Percentiles rank a stretch among this genome's conserved stretches.
These are phyloP conservation scores for Stictocephala bisonia DNA, from an alignment of 2,888 invertebrate species.

Conservation along the genomic window DNA sequence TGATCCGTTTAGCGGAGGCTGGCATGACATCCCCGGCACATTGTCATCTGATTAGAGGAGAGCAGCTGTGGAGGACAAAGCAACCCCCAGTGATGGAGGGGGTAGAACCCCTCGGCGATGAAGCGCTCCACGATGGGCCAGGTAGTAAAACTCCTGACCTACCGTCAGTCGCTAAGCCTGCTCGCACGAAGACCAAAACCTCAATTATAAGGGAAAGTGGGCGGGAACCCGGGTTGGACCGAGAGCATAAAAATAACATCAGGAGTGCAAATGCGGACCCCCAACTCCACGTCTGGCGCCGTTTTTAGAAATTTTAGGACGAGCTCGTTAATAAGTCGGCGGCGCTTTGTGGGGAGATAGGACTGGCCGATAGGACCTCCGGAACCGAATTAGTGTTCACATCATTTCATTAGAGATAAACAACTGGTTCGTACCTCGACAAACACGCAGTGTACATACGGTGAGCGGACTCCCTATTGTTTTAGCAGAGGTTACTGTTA, in stretches of 20 bases:
- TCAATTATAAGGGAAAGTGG: conserved; percentile 40
- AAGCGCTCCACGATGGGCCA: too few relatives aligned
- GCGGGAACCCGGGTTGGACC: conserved; percentile 7
- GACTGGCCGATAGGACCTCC: conserved; percentile 31
- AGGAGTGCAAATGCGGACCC: conserved; percentile 39
- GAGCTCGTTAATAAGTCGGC: conserved; percentile 42
- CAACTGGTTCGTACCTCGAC: conserved; percentile 25
- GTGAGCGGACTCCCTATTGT: conserved; percentile 15
- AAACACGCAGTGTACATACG: conserved; percentile 24
- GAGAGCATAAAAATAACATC: conserved; percentile 39
- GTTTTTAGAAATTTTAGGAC: conserved; percentile 41
- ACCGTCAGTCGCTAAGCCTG: neutral
- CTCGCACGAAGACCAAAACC: conserved; percentile 3
- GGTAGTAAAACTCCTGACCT: conserved; percentile 34
- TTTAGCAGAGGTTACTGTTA: too few relatives aligned
- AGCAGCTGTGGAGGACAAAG: conserved; percentile 28
- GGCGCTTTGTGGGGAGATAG: conserved; percentile 27
- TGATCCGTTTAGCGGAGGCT: conserved; percentile 43
- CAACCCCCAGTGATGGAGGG: neutral
- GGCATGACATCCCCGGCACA: conserved; percentile 36
- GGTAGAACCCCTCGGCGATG: too few relatives aligned
- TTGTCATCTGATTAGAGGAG: conserved; percentile 40
- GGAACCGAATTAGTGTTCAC: conserved; percentile 37
- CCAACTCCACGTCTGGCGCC: conserved; percentile 36
- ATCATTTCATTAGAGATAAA: conserved; percentile 41